Evolutionary conservation across 2,113 vertebrate species (phyloP).

Genomic region (Semnornis frantzii): DNA sequence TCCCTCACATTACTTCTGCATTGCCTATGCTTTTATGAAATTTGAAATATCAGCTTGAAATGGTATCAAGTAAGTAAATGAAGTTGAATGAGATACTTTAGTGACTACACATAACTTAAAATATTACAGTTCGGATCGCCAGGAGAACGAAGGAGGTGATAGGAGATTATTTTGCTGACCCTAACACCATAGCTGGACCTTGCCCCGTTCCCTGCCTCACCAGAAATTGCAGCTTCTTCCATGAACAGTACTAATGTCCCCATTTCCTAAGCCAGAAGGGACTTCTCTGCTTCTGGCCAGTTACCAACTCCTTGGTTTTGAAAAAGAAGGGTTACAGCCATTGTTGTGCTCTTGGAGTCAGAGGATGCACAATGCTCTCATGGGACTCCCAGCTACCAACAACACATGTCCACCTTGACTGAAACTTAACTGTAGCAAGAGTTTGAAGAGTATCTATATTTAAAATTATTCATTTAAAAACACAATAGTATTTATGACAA

Average conservation of each 20-base stretch:
- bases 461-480: neutral
- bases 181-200: neutral
- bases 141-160: neutral
- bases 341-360: neutral
- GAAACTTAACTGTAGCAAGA: neutral
- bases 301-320: neutral
- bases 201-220: accelerated
- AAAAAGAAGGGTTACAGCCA: neutral
- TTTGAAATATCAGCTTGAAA: neutral
- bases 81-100: neutral
- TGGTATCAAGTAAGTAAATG: neutral
- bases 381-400: neutral
- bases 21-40: neutral
- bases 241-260: accelerated
- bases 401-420: neutral
- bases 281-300: neutral
- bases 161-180: accelerated
- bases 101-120: neutral
- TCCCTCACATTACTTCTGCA: neutral
- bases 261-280: accelerated
- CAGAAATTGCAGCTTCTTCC: neutral
- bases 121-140: neutral
- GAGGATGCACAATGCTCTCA: accelerated
- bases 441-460: neutral
- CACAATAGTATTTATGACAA: neutral